A percentile compares a stretch with the other conserved stretches of the same genome.
Conservation (phyloP, 2,113 vertebrate species). For the Tricholaema leucomelas region DNA sequence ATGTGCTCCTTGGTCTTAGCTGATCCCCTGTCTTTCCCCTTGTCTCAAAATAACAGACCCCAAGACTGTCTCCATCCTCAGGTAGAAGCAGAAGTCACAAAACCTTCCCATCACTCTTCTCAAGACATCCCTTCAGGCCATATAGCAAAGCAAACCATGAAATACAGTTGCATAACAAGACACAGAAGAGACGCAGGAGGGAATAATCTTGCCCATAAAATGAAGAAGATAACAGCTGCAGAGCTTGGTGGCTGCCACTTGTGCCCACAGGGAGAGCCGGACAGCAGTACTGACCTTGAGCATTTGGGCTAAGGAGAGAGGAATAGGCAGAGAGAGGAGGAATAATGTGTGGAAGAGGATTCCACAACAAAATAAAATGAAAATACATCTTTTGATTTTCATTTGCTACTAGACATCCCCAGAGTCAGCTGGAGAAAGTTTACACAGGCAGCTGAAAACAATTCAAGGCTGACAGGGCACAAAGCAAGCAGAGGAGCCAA, state of each 20-base stretch:
- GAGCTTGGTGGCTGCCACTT: not conserved
- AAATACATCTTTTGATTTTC: not conserved
- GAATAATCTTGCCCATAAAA: slow-evolving; percentile 20
- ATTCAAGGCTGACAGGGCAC: not conserved
- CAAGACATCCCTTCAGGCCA: not conserved
- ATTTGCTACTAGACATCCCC: not conserved
- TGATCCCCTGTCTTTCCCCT: not conserved
- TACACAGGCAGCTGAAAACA: not conserved
- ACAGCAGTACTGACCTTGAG: not conserved
- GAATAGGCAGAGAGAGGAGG: not conserved
- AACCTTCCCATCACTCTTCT: not conserved
- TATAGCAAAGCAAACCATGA: not conserved
- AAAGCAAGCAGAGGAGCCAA: not conserved
- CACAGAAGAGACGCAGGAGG: not conserved
- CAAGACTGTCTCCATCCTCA: not conserved
- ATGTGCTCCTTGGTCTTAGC: not conserved
- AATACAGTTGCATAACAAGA: not conserved
- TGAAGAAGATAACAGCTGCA: not conserved
- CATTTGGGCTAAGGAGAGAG: not conserved
- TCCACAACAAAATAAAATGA: not conserved
- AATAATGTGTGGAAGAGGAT: not conserved
- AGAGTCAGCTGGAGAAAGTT: not conserved
- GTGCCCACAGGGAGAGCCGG: not conserved
- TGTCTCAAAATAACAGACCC: not conserved
- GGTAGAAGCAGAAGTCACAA: not conserved